phyloP scores from a whole-genome alignment of 2,113 vertebrate genomes.

The Leuciscus idus region DNA sequence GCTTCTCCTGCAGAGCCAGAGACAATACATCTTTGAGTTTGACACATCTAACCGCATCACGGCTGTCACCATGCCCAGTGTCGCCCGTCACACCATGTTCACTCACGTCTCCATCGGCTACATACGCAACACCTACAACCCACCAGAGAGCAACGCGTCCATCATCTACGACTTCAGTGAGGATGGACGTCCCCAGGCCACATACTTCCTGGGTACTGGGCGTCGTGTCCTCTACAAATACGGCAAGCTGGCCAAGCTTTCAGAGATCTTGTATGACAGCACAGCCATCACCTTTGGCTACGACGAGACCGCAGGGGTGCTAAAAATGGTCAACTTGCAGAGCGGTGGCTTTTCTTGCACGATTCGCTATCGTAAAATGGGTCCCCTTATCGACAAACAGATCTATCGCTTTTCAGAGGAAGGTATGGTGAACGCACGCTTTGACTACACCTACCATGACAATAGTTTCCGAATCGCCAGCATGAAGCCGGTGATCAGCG shows the following conservation, averaged over 20 bases:
- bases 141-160: constrained; percentile 95
- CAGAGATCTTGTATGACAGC: constrained; percentile 94
- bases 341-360: constrained; percentile 97
- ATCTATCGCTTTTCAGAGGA: constrained; percentile 98
- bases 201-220: constrained; percentile 89
- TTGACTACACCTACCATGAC: constrained; percentile 97
- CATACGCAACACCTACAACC: constrained; percentile 96
- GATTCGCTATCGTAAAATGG: constrained; percentile 95
- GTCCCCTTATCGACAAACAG: constrained; percentile 95
- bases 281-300: constrained; percentile 95
- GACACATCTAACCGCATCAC: constrained; percentile 90
- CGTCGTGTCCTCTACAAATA: constrained; percentile 97
- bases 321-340: constrained; percentile 98
- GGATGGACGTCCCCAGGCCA: constrained; percentile 90
- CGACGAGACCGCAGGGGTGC: constrained; percentile 92
- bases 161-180: constrained; percentile 96
- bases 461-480: constrained; percentile 98
- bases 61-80: constrained; percentile 96
- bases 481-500: constrained; percentile 97
- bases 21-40: constrained; percentile 97
- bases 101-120: constrained; percentile 96
- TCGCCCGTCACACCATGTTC: constrained; percentile 96
- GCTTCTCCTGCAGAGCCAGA: constrained; percentile 94
- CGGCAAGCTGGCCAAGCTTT: constrained; percentile 93
- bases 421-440: constrained; percentile 98